Evolutionary conservation across 1,140 invertebrate species (phyloP), one percentile per base, ranked within the genome.

Genomic region (Drosophila pallidifrons): DNA sequence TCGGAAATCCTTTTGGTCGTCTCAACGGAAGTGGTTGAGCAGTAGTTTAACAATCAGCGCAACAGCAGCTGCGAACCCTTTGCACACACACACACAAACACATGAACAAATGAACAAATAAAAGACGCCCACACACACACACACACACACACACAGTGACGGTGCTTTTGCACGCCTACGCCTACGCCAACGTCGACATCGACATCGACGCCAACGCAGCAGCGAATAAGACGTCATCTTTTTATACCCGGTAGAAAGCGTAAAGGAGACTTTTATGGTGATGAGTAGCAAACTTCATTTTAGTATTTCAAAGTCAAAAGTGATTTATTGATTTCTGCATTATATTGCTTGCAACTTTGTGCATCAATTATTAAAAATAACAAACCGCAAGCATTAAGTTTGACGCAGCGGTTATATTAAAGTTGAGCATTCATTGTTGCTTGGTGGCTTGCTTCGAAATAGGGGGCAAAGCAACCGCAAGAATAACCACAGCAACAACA

Each of bases 1-100:
- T 78, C 61, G 71, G 70, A 79, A 75, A 78, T 80, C 71, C 76
- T 79, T 55, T 71, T 71, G 6, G 65, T 20, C 1, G 10, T 7
- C 32, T 32, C 49, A 49, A 16, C 66, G 75, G 60, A 78, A 69
- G 45, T 69, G 57, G 47, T 65, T 59, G 47, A 55, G 68, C 41
- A 25, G 35, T 38, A 38, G 35, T 38, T 46, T 55, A 47, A 79
- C 61, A 76, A 72, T 79, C 74, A 66, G 43, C 59, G 38, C 11
- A 46, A 28, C 49, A 45, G 20, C 38, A 63, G 43, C 52, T 20
- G 13, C 25, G 6, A 15, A 38, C 69, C 46, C 38, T 58, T 46
- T n/a, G 6, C 38, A 4, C 38, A 46, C 3, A 46, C 3, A 41
- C 41, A 47, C 41, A 41, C n/a, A 63, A 41, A 61, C 3, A 45